A percentile compares a stretch with the other conserved stretches of the same genome.
Evolutionary conservation across 2,113 vertebrate genomes (phyloP).

Genomic region (Romanogobio albipinnatus): DNA sequence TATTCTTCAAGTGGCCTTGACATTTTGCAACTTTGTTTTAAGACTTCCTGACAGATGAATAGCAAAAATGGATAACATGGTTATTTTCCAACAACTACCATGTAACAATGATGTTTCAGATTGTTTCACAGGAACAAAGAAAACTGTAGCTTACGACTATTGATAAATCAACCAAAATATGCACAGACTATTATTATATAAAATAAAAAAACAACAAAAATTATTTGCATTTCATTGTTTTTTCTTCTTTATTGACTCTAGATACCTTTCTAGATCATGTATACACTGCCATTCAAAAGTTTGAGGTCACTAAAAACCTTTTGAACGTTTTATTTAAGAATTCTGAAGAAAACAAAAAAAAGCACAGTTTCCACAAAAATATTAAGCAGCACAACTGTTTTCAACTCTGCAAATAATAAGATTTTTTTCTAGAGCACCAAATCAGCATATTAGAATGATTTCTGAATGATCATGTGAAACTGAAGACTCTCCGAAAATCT

Average conservation of each 20-base stretch:
- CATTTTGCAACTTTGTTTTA: conserved; percentile 29
- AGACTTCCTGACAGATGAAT: conserved; percentile 24
- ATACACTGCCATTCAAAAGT: background rate
- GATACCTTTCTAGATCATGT: background rate
- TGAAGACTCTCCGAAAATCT: too few species aligned
- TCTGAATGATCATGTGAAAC: background rate
- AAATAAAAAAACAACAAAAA: too few species aligned
- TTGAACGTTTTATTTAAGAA: background rate
- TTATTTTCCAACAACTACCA: background rate
- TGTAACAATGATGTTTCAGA: background rate
- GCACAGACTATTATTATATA: too few species aligned
- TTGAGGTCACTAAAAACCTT: background rate
- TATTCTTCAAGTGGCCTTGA: conserved; percentile 37
- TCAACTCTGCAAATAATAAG: too few species aligned
- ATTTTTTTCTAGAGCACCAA: background rate
- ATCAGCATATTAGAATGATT: background rate
- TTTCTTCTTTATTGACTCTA: background rate
- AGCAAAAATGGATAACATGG: background rate
- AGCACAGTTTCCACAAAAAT: background rate
- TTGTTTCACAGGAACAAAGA: background rate
- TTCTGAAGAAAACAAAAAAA: too few species aligned
- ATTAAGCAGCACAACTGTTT: background rate
- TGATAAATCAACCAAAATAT: background rate
- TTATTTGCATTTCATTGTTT: background rate
- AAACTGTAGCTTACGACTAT: background rate